Evolutionary conservation across 2,797 vertebrate species (phyloP).

Genomic region (Premnoplex brunnescens): DNA sequence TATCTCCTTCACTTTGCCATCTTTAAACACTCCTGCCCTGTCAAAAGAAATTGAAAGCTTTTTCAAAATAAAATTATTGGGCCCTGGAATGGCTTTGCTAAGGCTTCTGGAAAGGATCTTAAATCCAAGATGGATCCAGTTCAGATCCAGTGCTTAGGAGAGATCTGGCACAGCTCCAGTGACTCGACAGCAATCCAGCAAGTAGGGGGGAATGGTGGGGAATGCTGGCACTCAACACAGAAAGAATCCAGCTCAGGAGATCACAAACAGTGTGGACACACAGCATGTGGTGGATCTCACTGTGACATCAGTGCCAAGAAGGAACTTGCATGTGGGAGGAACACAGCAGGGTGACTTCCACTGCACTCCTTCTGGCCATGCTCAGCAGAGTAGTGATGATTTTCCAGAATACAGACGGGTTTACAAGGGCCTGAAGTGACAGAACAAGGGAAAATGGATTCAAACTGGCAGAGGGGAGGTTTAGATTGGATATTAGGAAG

Average conservation of each 20-base stretch:
- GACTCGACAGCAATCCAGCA: background rate
- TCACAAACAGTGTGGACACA: background rate
- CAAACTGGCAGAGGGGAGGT: background rate
- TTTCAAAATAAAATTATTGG: conserved; percentile 67
- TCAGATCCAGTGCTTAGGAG: background rate
- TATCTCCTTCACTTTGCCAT: conserved; percentile 78
- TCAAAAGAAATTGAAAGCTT: conserved; percentile 75
- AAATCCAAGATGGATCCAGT: background rate
- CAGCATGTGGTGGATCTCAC: background rate
- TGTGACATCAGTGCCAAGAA: background rate
- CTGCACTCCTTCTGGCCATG: background rate
- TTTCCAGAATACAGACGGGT: background rate
- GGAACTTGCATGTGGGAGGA: background rate
- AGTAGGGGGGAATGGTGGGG: background rate
- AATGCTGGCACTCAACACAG: background rate
- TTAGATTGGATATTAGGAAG: background rate
- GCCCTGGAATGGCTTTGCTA: background rate
- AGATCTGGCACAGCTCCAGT: background rate
- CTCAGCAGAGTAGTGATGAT: background rate
- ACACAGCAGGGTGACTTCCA: background rate
- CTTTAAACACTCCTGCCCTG: conserved; percentile 75
- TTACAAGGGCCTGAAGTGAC: background rate
- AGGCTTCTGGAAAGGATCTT: conserved; percentile 20
- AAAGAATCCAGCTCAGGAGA: background rate
- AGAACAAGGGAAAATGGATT: background rate